Evolutionary conservation across 2,797 vertebrate species (phyloP), one percentile per base, ranked within the genome.

Genomic region (Pempheris klunzingeri): DNA sequence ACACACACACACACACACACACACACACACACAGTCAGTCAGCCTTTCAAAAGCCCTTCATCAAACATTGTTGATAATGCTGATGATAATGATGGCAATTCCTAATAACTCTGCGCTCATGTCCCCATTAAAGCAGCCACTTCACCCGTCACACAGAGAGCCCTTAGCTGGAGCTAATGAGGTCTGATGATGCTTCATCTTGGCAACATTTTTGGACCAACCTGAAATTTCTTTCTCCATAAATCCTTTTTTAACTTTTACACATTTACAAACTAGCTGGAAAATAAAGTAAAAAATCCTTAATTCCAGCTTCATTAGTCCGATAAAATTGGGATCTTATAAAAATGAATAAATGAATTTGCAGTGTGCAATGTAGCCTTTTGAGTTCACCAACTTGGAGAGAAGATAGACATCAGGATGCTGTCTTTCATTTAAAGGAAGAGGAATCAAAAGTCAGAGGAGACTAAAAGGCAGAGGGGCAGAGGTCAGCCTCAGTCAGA

Each of bases 1-100:
- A 88, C 49, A 78, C 55, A 81, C 58, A 71, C 65, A 81, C 36
- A 84, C 52, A 65, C 62, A 80, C 54, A 61, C 22, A 53, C 39
- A 43, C 71, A 80, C 22, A 68, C 54, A 62, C 38, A 70, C 70
- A 77, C 41, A 71, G n/a, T 81, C 5, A 64, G 50, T 76, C 30
- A 78, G 36, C 61, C 36, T 60, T 39, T 80, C 24, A 49, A 54
- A 67, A 71, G 63, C 55, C 22, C 57, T 54, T 74, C 43, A 75
- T 81, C 54, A 82, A 30, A 50, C 52, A 52, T 30, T 22, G 22
- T 6, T 24, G 17, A 68, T 22, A 41, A 44, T 50, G 24, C 26
- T 83, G 53, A 43, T 77, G 63, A 52, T 74, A 41, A 67, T 73
- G 57, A 72, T 38, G 18, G 26, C 71, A 57, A 80, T 41, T 58